phyloP scores from a whole-genome alignment of 2,113 vertebrate genomes.

The Micromys minutus region DNA sequence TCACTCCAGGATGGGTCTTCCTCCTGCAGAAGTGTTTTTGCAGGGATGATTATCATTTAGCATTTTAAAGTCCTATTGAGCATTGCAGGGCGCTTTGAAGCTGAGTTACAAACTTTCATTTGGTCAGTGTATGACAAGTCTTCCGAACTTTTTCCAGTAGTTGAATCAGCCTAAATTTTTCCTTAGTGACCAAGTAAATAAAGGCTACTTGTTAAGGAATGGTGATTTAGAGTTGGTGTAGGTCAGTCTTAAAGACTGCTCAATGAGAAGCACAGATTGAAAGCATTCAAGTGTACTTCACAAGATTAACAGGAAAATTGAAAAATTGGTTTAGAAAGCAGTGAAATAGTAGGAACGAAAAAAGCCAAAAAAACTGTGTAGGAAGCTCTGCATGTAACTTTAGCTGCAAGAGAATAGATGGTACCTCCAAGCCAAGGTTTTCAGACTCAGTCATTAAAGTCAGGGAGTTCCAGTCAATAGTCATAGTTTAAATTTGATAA shows the following conservation, averaged over 20 bases:
- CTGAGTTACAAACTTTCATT: conserved; percentile 28
- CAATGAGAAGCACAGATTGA: conserved; percentile 44
- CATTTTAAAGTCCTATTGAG: conserved; percentile 14
- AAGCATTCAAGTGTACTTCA: conserved; percentile 38
- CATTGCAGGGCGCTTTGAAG: not conserved
- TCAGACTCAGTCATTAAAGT: not conserved
- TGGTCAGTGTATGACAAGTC: conserved; percentile 30
- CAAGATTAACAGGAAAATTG: conserved; percentile 55
- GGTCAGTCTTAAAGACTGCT: conserved; percentile 38
- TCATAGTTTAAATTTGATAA: conserved; percentile 34
- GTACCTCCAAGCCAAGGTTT: not conserved
- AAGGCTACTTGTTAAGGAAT: conserved; percentile 42
- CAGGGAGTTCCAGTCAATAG: not conserved
- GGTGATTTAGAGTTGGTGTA: conserved; percentile 32
- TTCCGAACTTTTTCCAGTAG: conserved; percentile 59
- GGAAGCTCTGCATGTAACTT: not conserved
- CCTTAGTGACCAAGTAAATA: conserved; percentile 46
- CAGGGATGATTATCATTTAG: not conserved
- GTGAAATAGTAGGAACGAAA: not conserved
- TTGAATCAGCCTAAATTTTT: conserved; percentile 49
- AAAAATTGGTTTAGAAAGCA: conserved; percentile 34
- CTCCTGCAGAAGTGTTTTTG: not conserved
- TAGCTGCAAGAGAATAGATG: not conserved
- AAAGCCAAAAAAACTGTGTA: not conserved
- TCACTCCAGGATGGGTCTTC: not conserved